Base-by-base conservation (phyloP, 2,113 vertebrate genomes). In the Chrysemys picta region DNA sequence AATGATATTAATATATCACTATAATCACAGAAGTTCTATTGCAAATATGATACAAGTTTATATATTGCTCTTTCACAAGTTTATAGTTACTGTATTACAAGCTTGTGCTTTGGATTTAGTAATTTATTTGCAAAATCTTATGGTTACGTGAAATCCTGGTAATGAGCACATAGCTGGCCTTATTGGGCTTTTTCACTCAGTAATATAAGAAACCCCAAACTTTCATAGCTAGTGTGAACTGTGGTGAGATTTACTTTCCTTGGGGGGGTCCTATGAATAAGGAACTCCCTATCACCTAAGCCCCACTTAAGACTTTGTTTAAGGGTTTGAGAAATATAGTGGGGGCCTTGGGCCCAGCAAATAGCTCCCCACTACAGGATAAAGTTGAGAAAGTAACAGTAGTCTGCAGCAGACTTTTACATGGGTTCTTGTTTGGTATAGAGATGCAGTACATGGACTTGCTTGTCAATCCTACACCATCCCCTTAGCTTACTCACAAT, bases 401-500 rank as follows among this genome's bases (percentile, higher is more conserved):
- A 19, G 85, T 93, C 94, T 95, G 19, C 94, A 96, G 96, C 96
- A 96, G 93, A 94, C 93, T 93, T 93, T 84, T 89, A 83, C 59
- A 14, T 90, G 91, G 69, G 85, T n/a, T 69, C 62, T 69, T 69
- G 62, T 69, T 69, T 16, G 19, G 14, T 89, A 79, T 72, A 52
- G 76, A 8, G 4, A 62, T 86, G 94, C 90, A 92, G 14, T 35
- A 35, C 6, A 35, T 35, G 17, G 65, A 72, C 8, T 38, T 38
- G 17, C 65, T 38, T 94, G 96, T 89, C 93, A 96, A 93, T 79
- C 82, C 65, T 38, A 88, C 49, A 96, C 91, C 84, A 81, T 76
- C 76, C 35, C 80, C 82, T 59, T 85, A 59, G 53, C 24, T 24
- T 57, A 29, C 27, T 59, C n/a, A 72, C n/a, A 80, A 91, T 91